A percentile compares a stretch with the other conserved stretches of the same genome.
These are phyloP conservation scores for Steromphala cineraria DNA, from an alignment of 2,888 invertebrate species.

Conservation along the genomic window DNA sequence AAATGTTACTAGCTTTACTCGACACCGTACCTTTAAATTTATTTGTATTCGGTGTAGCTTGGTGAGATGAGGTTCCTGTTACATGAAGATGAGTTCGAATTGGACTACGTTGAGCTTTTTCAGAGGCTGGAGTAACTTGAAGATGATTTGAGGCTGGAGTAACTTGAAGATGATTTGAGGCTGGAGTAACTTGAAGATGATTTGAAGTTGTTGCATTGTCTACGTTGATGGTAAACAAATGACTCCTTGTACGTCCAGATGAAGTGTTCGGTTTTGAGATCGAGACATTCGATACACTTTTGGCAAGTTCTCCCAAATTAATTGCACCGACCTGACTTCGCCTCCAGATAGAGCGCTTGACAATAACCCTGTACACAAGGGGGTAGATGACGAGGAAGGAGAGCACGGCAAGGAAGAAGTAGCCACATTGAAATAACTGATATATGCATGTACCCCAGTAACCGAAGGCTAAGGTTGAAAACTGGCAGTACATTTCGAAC, in stretches of 20 bases:
- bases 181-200: background rate
- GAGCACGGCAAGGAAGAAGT: background rate
- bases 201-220: background rate
- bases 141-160: background rate
- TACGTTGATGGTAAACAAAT: background rate
- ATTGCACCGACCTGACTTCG: background rate
- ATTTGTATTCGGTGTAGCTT: background rate
- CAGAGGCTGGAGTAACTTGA: background rate
- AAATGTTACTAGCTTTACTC: no score
- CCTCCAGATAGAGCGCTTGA: background rate
- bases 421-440: constrained; percentile 2
- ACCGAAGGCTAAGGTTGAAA: constrained; percentile 20
- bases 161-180: no score
- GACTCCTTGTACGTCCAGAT: no score
- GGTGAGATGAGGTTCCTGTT: background rate
- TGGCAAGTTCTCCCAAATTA: background rate
- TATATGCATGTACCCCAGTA: constrained; percentile 23
- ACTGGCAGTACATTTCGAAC: constrained; percentile 26
- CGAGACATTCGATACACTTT: background rate
- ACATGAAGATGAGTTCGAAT: no score
- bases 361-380: constrained; percentile 5
- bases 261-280: no score
- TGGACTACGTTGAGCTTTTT: background rate
- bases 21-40: no score
- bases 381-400: constrained; percentile 6